phyloP scores from a whole-genome alignment of 1,140 invertebrate species.

The Mya arenaria region DNA sequence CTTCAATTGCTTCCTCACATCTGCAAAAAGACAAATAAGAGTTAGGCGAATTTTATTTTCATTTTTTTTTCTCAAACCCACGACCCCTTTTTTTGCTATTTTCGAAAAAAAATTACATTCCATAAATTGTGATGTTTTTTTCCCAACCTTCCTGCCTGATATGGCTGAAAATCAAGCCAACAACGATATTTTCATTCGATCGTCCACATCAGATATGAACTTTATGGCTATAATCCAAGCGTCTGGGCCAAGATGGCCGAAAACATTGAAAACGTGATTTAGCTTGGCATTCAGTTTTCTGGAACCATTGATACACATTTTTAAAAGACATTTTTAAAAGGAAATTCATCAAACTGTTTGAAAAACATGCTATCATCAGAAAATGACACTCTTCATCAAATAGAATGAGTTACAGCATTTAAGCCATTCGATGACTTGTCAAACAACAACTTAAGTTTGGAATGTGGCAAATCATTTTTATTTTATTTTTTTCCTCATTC shows the following conservation, averaged over 20 bases:
- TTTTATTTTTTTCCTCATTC: background rate
- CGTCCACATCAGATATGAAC: background rate
- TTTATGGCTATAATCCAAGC: too few relatives aligned
- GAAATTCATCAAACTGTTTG: background rate
- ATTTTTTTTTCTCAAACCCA: too few relatives aligned
- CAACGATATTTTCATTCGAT: background rate
- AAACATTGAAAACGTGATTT: too few relatives aligned
- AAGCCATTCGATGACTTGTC: too few relatives aligned
- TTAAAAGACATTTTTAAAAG: too few relatives aligned
- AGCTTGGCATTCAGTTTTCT: too few relatives aligned
- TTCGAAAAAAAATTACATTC: background rate
- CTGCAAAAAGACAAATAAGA: conserved; percentile 47
- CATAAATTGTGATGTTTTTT: background rate
- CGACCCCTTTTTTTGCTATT: background rate
- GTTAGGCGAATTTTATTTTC: background rate
- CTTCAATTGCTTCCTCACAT: conserved; percentile 66
- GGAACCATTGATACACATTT: too few relatives aligned
- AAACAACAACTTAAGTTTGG: too few relatives aligned
- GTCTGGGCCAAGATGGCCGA: too few relatives aligned
- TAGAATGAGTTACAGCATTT: background rate
- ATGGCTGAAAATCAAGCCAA: background rate
- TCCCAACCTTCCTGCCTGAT: background rate
- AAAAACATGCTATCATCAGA: background rate
- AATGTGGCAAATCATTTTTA: background rate
- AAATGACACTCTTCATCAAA: background rate